These are phyloP conservation scores for Hirudo medicinalis DNA, from an alignment of 1,140 invertebrate species.

Conservation along the genomic window DNA sequence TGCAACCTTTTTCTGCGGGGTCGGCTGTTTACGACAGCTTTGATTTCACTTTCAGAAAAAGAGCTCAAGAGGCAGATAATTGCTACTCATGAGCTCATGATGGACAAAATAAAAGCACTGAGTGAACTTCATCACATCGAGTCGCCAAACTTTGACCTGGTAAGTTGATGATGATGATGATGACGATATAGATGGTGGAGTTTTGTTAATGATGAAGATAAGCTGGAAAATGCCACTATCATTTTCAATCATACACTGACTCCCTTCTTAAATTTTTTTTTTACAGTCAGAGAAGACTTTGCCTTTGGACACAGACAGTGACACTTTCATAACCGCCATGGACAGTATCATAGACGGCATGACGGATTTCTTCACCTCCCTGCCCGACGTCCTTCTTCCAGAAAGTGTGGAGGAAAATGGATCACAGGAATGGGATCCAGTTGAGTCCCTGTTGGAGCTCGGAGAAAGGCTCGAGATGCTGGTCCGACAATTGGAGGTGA, in stretches of 20 bases:
- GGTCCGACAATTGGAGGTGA: neutral
- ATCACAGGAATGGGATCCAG: neutral
- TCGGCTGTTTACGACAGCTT: too few species aligned
- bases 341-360: neutral
- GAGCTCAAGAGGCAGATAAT: slow-evolving; percentile 9
- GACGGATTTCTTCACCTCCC: slow-evolving; percentile 2
- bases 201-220: neutral
- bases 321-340: neutral
- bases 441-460: slow-evolving; percentile 1
- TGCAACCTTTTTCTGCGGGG: too few species aligned
- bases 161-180: too few species aligned
- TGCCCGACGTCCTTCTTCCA: neutral
- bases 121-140: neutral
- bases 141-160: neutral
- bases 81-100: neutral
- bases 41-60: neutral
- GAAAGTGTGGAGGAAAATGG: neutral
- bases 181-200: neutral
- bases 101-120: neutral
- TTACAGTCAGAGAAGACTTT: neutral
- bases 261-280: too few species aligned
- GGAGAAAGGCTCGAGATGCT: neutral
- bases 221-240: too few species aligned
- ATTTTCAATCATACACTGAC: too few species aligned
- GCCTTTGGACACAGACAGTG: neutral